phyloP scores from a whole-genome alignment of 2,888 invertebrate species.

The Eustalomyia histrio region DNA sequence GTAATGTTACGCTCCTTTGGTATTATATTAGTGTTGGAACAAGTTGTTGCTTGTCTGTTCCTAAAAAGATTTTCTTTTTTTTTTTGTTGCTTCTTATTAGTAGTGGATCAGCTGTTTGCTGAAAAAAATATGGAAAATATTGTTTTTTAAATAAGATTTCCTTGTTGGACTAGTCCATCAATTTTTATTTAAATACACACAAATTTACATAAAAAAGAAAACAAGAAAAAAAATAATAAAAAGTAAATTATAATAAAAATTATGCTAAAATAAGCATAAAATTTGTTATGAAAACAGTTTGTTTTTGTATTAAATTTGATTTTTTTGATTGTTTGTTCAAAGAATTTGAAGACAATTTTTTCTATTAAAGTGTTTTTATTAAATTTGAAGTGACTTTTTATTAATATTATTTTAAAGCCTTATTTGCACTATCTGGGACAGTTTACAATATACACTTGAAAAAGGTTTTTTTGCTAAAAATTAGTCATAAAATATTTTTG shows the following conservation, averaged over 20 bases:
- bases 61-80: conserved; percentile 4
- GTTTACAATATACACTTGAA: too few species aligned
- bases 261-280: conserved; percentile 35
- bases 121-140: conserved; percentile 38
- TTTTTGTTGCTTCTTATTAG: conserved; percentile 36
- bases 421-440: too few species aligned
- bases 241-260: conserved; percentile 30
- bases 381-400: too few species aligned
- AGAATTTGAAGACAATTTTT: too few species aligned
- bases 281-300: conserved; percentile 28
- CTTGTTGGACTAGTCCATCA: conserved; percentile 33
- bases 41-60: conserved; percentile 56
- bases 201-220: conserved; percentile 23
- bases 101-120: conserved; percentile 59
- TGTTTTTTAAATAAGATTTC: conserved; percentile 53
- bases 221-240: too few species aligned
- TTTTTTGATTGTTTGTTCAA: too few species aligned
- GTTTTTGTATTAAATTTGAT: not conserved
- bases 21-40: conserved; percentile 34
- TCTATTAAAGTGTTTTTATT: too few species aligned
- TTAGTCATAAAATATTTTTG: too few species aligned
- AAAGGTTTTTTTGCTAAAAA: too few species aligned
- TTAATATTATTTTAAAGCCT: too few species aligned
- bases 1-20: conserved; percentile 41
- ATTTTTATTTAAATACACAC: conserved; percentile 30